Conservation (phyloP, 2,113 vertebrate species). For the Raja brachyura region DNA sequence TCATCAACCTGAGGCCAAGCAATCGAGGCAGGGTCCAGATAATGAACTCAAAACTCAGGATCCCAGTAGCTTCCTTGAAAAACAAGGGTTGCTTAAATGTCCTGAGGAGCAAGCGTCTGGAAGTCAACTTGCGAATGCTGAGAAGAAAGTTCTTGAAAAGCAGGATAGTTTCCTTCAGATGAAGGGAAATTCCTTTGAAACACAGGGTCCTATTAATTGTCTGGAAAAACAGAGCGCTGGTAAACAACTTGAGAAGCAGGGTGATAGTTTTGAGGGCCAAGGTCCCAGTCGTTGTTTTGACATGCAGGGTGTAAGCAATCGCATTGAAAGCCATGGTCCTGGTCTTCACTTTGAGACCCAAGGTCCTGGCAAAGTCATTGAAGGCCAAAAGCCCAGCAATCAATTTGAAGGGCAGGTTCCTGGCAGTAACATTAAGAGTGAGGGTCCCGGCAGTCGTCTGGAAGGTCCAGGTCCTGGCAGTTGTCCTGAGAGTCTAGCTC, state of each 20-base stretch:
- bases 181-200: not conserved
- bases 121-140: too few species aligned
- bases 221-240: not conserved
- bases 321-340: not conserved
- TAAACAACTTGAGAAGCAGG: not conserved
- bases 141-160: too few species aligned
- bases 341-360: not conserved
- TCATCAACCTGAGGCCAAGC: not conserved
- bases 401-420: not conserved
- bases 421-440: not conserved
- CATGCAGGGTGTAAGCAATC: not conserved
- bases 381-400: not conserved
- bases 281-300: not conserved
- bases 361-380: not conserved
- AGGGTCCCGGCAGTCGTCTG: not conserved
- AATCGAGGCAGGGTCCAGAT: not conserved
- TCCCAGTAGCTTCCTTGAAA: not conserved
- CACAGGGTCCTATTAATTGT: too few species aligned
- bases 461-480: not conserved
- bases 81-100: too few species aligned
- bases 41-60: not conserved
- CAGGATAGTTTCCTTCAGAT: not conserved
- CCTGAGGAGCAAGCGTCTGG: too few species aligned
- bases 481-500: not conserved
- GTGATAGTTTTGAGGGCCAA: not conserved